Base-by-base conservation (phyloP, 2,797 vertebrate genomes). In the Stomatorhinus walkeri region DNA sequence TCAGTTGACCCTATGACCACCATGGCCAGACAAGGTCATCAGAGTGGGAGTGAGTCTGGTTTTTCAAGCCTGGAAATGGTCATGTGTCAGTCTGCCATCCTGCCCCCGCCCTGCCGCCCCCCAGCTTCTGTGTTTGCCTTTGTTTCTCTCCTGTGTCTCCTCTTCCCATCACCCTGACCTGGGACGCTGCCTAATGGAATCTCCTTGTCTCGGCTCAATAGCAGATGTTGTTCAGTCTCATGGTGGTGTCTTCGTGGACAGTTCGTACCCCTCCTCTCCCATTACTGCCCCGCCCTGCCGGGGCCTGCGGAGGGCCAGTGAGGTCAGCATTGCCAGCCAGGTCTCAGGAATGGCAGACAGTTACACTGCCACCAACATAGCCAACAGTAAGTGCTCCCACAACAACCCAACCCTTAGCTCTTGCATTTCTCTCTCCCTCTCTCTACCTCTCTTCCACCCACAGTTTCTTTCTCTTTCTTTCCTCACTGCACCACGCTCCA, bases 291-390 rank as follows among this genome's bases (percentile, higher is more conserved):
- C 97, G 92, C 89, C 95, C 90, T 95, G 95, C 96, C 95, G 97
- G 92, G 97, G 96, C 92, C 97, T 97, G 94, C 96, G 98, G 95
- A 96, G 98, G 93, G 97, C 97, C 94, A 99, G 98, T 93, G 98
- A 99, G 96, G 96, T 97, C 97, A 99, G 98, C 96, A 98, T 98
- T 94, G 97, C 97, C 96, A 99, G 98, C 97, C 98, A 99, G 95
- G 97, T 98, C 94, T 99, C 98, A 88, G 98, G 98, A 95, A 97
- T 99, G 97, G 98, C 97, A 88, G 98, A 99, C 96, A 98, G 96
- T 97, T 98, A 96, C 97, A 97, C 97, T 89, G 96, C 96, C 91
- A 97, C 97, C 96, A 97, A 96, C 97, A 97, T 99, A 93, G 97
- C 97, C 95, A 97, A 99, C 95, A 98, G 98, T 99, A 97, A 98